Evolutionary conservation across 2,888 invertebrate species (phyloP), one percentile per base, ranked within the genome.

Genomic region (Thymelicus sylvestris): DNA sequence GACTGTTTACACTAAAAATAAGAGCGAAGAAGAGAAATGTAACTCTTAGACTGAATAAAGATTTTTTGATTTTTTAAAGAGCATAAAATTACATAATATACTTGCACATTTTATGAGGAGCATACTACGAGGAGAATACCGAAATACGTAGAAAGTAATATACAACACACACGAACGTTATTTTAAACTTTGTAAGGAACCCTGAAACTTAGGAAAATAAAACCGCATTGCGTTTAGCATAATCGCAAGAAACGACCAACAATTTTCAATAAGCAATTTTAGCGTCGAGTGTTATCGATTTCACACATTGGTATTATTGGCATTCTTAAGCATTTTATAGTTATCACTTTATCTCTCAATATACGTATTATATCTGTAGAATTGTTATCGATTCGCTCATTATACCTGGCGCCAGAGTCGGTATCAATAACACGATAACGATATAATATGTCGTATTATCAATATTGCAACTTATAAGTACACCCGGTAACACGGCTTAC

Each of bases 361-460:
- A 77, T 63, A 52, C 59, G 48, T 70, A 50, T 66, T 71, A 77
- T 75, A 78, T 74, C 75, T 73, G 75, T 74, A 77, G 77, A 77
- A 78, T 80, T 76, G 78, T 77, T 80, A 79, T 76, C 78, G 76
- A 77, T 77, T 77, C 75, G 66, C 74, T 79, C 75, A 77, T 79
- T 77, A 76, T 78, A 79, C 79, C 74, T 78, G 83, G 83, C 83
- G 83, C 82, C 83, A 79, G 78, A 77, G 75, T 76, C 76, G 76
- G 74, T 82, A 80, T 78, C 77, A 69, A 71, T 65, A 48, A 68
- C 60, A 8, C 71, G 77, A 76, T 78, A 78, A 75, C 72, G 72
- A 69, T 72, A 65, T 68, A 75, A 13, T 31, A 31, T 31, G 31
- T 31, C 31, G 31, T 31, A 57, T 57, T 57, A 57, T 72, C 73